Evolutionary conservation across 2,113 vertebrate species (phyloP).

Genomic region (Misgurnus anguillicaudatus): DNA sequence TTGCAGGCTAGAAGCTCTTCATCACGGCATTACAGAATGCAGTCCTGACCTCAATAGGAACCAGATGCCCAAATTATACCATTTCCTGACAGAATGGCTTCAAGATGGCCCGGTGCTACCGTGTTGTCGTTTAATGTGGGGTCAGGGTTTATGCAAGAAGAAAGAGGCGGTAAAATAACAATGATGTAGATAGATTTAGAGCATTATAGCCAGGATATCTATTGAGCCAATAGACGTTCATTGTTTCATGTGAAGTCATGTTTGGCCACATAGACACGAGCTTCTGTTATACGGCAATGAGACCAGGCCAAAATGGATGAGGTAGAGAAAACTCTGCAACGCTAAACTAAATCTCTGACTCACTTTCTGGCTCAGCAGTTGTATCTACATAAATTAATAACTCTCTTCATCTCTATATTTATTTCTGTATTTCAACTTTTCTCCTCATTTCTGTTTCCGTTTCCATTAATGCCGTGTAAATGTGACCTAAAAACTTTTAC

Average conservation of each 20-base stretch:
- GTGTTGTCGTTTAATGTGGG: slow-evolving; percentile 15
- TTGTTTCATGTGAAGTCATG: no score
- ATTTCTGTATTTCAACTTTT: neutral
- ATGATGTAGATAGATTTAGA: neutral
- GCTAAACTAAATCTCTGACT: neutral
- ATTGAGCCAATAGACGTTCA: no score
- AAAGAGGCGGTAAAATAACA: neutral
- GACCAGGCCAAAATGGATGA: neutral
- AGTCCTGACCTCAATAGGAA: slow-evolving; percentile 23
- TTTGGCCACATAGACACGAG: neutral
- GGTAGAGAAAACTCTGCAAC: neutral
- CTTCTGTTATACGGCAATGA: neutral
- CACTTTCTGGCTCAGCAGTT: neutral
- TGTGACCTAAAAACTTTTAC: slow-evolving; percentile 18
- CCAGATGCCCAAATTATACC: slow-evolving; percentile 44
- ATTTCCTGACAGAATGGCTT: slow-evolving; percentile 35
- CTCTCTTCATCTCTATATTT: slow-evolving; percentile 2
- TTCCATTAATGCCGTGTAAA: slow-evolving; percentile 22
- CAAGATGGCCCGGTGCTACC: slow-evolving; percentile 33
- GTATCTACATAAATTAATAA: slow-evolving; percentile 5
- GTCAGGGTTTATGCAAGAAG: neutral
- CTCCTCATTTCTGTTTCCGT: slow-evolving; percentile 16
- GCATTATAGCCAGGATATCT: neutral
- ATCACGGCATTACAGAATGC: neutral
- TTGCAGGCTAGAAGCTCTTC: neutral